These are phyloP conservation scores for Threskiornis aethiopicus DNA, from an alignment of 2,797 vertebrate species.

Conservation along the genomic window DNA sequence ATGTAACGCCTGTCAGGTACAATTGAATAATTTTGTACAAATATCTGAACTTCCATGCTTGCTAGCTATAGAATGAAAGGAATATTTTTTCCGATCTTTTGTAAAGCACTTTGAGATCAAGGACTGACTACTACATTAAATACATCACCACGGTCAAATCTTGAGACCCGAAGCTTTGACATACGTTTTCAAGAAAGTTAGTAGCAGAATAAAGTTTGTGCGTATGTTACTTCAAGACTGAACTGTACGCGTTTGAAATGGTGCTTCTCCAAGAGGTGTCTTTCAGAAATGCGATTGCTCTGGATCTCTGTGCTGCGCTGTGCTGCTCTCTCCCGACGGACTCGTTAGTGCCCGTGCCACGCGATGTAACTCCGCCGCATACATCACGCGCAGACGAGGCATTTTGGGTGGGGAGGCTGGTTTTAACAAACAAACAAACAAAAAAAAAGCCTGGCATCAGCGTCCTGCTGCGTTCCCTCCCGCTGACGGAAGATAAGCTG, in stretches of 20 bases:
- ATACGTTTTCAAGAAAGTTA: neutral
- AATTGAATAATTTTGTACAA: neutral
- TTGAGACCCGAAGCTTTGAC: neutral
- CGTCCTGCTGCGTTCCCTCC: neutral
- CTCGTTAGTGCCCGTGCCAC: neutral
- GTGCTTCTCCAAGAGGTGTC: neutral
- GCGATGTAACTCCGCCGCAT: neutral
- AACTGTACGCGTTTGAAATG: neutral
- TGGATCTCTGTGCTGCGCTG: neutral
- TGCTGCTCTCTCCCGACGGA: neutral
- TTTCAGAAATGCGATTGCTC: neutral
- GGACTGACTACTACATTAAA: neutral
- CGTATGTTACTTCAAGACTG: too few species aligned
- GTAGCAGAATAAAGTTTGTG: neutral
- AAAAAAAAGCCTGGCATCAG: neutral
- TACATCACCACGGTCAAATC: neutral
- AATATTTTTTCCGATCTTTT: slow-evolving; percentile 7
- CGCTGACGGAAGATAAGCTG: slow-evolving; percentile 9
- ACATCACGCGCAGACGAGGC: slow-evolving; percentile 60
- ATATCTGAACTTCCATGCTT: neutral
- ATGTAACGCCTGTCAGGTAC: neutral
- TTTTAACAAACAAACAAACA: neutral
- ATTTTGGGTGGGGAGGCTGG: slow-evolving; percentile 48
- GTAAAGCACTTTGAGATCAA: slow-evolving; percentile 65
- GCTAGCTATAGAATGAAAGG: neutral